Conservation (phyloP, 2,113 vertebrate genomes). For the Urocynchramus pylzowi region DNA sequence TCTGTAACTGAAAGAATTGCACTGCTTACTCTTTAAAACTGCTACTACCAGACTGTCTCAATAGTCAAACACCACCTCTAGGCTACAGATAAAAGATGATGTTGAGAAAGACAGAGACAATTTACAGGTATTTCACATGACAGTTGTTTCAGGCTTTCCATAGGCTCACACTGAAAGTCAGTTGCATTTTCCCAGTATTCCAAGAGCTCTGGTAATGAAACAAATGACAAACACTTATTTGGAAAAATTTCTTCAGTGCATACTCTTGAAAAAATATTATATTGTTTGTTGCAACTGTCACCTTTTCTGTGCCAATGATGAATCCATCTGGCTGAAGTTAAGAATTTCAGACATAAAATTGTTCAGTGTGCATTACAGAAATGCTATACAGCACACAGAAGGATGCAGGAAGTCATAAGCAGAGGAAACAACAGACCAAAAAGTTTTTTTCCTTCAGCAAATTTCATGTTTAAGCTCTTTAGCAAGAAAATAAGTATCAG, state of each 20-base stretch:
- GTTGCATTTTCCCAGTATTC: neutral
- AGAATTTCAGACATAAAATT: neutral
- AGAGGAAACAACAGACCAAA: neutral
- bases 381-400: neutral
- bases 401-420: neutral
- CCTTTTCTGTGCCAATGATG: neutral
- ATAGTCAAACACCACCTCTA: neutral
- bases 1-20: neutral
- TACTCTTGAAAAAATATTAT: neutral
- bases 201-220: neutral
- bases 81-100: neutral
- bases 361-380: neutral
- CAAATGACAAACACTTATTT: neutral
- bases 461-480: neutral
- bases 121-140: neutral
- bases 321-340: neutral
- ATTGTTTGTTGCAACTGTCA: neutral
- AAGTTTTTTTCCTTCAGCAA: neutral
- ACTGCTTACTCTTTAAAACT: neutral
- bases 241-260: neutral
- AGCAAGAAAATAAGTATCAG: neutral
- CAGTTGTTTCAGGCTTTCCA: neutral
- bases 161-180: neutral
- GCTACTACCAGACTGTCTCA: neutral
- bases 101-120: neutral